Conservation (phyloP, 2,113 vertebrate species). For the Albula glossodonta region DNA sequence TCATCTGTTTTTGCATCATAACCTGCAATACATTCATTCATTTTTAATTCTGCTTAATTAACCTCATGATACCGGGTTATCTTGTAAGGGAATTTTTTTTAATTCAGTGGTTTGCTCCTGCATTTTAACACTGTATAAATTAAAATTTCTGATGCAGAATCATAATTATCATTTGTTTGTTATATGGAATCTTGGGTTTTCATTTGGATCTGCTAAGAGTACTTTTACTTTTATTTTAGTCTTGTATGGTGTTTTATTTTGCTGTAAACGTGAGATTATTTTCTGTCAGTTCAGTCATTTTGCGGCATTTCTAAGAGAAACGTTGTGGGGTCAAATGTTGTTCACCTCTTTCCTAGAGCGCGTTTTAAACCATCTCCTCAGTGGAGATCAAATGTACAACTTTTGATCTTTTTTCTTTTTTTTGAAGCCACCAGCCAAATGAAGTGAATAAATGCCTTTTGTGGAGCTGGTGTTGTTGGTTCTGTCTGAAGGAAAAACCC, state of each 20-base stretch:
- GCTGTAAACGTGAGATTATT: background rate
- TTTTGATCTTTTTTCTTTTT: background rate
- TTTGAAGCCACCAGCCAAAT: background rate
- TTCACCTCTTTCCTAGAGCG: background rate
- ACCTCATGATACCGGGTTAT: background rate
- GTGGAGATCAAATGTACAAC: background rate
- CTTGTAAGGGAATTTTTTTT: background rate
- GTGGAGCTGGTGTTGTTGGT: background rate
- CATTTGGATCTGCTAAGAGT: background rate
- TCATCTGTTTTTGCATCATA: background rate
- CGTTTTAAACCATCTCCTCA: background rate
- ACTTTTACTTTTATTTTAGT: background rate
- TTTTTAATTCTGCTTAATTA: background rate
- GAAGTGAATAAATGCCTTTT: background rate
- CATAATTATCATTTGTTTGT: background rate
- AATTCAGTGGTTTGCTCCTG: background rate
- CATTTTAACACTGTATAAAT: slow-evolving; percentile 4
- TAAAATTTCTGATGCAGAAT: background rate
- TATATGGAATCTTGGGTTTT: background rate
- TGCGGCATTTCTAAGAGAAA: background rate
- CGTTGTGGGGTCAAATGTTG: background rate
- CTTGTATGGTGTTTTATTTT: background rate
- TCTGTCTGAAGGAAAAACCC: background rate
- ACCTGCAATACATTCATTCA: background rate
- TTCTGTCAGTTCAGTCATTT: background rate